Base-by-base conservation (phyloP, 2,888 invertebrate genomes). In the Cryptocephalus primarius region DNA sequence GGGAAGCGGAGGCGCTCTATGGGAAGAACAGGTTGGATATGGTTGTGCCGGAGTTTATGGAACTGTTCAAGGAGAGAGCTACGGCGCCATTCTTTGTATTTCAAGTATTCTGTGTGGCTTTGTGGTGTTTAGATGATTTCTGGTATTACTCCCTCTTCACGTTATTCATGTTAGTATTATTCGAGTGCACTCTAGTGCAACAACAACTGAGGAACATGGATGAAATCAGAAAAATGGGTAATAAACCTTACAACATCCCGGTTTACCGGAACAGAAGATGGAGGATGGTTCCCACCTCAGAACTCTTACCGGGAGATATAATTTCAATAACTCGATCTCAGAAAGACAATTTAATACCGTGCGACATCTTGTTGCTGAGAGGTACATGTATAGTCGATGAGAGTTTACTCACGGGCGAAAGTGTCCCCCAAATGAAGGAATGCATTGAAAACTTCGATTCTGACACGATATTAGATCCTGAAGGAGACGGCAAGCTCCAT, bases 71-170 rank as follows among this genome's bases (percentile, higher is more conserved):
- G 60, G 99, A 99, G 72, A 77, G 99, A 59, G 99, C 99, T 1
- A 96, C 97, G 0, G 97, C 99, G 0, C 99, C 99, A 1, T 99
- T 99, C 72, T 99, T 99, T 71, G 96, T 99, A 6, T 99, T 99
- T 71, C 99, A 99, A 85, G 92, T 99, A 48, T 97, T 99, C 68
- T 99, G 97, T 65, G 97, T 99, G 40, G 90, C 87, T 9, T 75
- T 99, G 2, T 99, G 99, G 99, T 99, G 99, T 72, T 75, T 99
- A 56, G 99, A 99, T 67, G 95, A 95, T 66, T 97, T 95, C 71
- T 95, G 95, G 95, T 90, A 95, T 68, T 97, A 96, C 70, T 94
- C 93, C 45, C 80, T 97, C 49, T 96, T 97, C 68, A 97, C 97
- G 0, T 78, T 97, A 1, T 79, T 91, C 44, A 96, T 97, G 96